Conservation (phyloP, 1,140 invertebrate genomes). For the Arctopsyche grandis region DNA sequence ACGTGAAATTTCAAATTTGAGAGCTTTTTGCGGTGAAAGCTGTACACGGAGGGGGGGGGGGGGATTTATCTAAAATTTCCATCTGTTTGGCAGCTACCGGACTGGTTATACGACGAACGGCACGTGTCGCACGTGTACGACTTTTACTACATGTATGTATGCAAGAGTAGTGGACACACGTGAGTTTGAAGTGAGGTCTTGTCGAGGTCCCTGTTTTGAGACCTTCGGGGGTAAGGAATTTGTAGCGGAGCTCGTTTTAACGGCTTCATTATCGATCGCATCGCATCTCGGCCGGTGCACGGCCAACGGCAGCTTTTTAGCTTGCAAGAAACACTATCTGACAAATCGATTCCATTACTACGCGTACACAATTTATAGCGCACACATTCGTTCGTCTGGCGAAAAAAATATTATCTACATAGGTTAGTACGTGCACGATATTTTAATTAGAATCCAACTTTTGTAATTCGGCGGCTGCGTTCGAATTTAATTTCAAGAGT, state of each 20-base stretch:
- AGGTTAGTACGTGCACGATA: not conserved
- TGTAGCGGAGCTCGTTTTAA: constrained; percentile 44
- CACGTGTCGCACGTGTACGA: not conserved
- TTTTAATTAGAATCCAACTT: not conserved
- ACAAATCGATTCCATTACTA: constrained; percentile 28
- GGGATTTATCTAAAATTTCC: not conserved
- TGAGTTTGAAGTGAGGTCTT: not conserved
- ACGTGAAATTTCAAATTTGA: not conserved
- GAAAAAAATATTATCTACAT: not conserved
- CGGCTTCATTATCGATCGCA: constrained; percentile 41
- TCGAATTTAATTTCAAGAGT: too few relatives aligned
- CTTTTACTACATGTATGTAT: too few relatives aligned
- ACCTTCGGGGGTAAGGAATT: constrained; percentile 51
- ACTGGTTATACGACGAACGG: not conserved
- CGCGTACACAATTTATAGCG: constrained; percentile 10
- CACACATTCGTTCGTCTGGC: too few relatives aligned
- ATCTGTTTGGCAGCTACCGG: not conserved
- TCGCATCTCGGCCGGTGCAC: constrained; percentile 20
- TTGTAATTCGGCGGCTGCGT: too few relatives aligned
- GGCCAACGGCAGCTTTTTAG: constrained; percentile 29
- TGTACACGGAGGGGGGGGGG: too few relatives aligned
- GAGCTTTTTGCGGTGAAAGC: constrained; percentile 5
- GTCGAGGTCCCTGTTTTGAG: not conserved
- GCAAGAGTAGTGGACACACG: not conserved
- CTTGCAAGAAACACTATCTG: constrained; percentile 14